A percentile compares a stretch with the other conserved stretches of the same genome.
Conservation (phyloP, 2,797 vertebrate species). For the Clarias pachynema region DNA sequence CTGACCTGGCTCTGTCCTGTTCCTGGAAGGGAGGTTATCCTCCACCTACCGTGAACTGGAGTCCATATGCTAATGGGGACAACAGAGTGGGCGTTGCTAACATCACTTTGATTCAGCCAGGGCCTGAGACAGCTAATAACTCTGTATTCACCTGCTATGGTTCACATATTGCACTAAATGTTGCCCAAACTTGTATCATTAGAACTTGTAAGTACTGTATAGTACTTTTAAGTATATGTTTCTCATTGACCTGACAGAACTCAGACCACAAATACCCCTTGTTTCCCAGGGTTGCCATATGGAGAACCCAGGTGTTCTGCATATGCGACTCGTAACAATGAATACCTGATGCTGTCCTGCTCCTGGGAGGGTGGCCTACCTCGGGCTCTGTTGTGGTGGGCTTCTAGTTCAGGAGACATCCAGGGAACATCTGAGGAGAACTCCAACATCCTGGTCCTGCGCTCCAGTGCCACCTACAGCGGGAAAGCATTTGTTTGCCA, state of each 20-base stretch:
- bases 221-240: background rate
- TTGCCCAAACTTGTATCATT: slow-evolving; percentile 69
- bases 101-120: slow-evolving; percentile 70
- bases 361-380: slow-evolving; percentile 85
- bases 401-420: slow-evolving; percentile 61
- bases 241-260: background rate
- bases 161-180: slow-evolving; percentile 73
- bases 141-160: slow-evolving; percentile 80
- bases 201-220: slow-evolving; percentile 82
- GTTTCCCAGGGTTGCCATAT: slow-evolving; percentile 75
- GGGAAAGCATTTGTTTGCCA: slow-evolving; percentile 80
- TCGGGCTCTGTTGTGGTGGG: slow-evolving; percentile 79
- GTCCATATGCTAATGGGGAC: slow-evolving; percentile 56
- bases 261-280: background rate
- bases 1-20: slow-evolving; percentile 78
- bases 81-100: slow-evolving; percentile 65
- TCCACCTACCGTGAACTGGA: slow-evolving; percentile 77
- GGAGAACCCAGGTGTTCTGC: slow-evolving; percentile 77
- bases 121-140: slow-evolving; percentile 68
- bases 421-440: slow-evolving; percentile 71
- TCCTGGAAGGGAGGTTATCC: slow-evolving; percentile 84
- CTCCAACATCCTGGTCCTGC: slow-evolving; percentile 75
- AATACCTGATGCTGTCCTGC: slow-evolving; percentile 84
- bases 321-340: slow-evolving; percentile 73
- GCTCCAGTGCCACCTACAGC: slow-evolving; percentile 66